Percentiles rank a stretch among this genome's conserved stretches.
phyloP scores from a whole-genome alignment of 2,888 invertebrate species.

The Latheticus oryzae region DNA sequence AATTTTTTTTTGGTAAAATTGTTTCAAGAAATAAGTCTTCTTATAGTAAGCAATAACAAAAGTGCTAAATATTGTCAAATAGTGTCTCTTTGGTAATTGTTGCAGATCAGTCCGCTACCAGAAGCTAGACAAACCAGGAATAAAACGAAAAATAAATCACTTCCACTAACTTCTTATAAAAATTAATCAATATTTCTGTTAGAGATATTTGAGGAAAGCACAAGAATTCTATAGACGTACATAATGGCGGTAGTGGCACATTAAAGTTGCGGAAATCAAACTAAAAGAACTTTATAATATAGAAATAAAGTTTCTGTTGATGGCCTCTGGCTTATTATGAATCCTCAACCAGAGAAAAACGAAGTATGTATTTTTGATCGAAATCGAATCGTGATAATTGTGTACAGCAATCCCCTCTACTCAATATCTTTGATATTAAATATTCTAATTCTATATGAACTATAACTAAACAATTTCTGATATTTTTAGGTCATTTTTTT shows the following conservation, averaged over 20 bases:
- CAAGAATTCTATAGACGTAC: slow-evolving; percentile 77
- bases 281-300: slow-evolving; percentile 71
- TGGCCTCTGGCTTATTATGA: slow-evolving; percentile 76
- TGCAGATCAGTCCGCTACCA: slow-evolving; percentile 73
- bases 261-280: slow-evolving; percentile 73
- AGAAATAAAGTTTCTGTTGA: slow-evolving; percentile 73
- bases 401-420: no score
- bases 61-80: slow-evolving; percentile 76
- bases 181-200: slow-evolving; percentile 78
- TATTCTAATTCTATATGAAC: no score
- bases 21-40: no score
- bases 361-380: slow-evolving; percentile 80
- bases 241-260: slow-evolving; percentile 70
- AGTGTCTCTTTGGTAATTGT: slow-evolving; percentile 78
- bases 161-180: slow-evolving; percentile 70
- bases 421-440: no score
- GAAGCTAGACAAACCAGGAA: slow-evolving; percentile 66
- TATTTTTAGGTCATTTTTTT: no score
- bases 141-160: slow-evolving; percentile 53
- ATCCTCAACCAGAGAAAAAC: slow-evolving; percentile 78
- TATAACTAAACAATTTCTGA: no score
- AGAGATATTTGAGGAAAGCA: slow-evolving; percentile 72
- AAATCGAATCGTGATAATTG: no score
- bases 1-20: no score
- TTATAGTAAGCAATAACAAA: slow-evolving; percentile 72